Percentiles rank a stretch among this genome's conserved stretches.
Evolutionary conservation across 2,113 vertebrate species (phyloP).

Genomic region (Phylloscopus whistleri): DNA sequence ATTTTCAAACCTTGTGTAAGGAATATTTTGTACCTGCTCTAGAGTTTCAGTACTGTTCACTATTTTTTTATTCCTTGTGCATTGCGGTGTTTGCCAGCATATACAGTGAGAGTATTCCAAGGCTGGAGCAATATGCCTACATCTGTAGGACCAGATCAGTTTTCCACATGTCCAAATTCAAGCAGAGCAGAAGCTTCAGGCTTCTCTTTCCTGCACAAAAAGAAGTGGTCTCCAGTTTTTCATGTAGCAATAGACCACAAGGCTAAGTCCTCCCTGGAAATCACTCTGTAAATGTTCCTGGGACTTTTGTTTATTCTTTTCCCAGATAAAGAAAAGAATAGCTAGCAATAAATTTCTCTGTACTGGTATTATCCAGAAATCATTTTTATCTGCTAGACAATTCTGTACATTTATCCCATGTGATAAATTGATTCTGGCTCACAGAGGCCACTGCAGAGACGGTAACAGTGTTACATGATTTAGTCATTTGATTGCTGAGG

Average conservation of each 20-base stretch:
- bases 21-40: not conserved
- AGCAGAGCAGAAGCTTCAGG: not conserved
- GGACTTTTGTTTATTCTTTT: not conserved
- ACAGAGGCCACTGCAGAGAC: not conserved
- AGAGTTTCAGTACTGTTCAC: not conserved
- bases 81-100: not conserved
- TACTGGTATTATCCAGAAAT: not conserved
- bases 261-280: not conserved
- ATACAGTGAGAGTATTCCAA: not conserved
- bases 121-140: not conserved
- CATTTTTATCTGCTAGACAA: not conserved
- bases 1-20: not conserved
- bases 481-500: not conserved
- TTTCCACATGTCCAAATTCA: not conserved
- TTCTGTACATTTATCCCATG: not conserved
- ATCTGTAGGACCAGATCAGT: not conserved
- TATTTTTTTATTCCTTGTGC: not conserved
- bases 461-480: not conserved
- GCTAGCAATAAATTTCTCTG: not conserved
- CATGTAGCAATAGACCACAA: not conserved
- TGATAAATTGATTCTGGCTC: slow-evolving; percentile 23
- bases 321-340: not conserved
- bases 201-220: not conserved
- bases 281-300: not conserved
- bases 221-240: not conserved